These are phyloP conservation scores for Tokudaia tokunoshimensis DNA, from an alignment of 2,797 vertebrate species.

Conservation along the genomic window DNA sequence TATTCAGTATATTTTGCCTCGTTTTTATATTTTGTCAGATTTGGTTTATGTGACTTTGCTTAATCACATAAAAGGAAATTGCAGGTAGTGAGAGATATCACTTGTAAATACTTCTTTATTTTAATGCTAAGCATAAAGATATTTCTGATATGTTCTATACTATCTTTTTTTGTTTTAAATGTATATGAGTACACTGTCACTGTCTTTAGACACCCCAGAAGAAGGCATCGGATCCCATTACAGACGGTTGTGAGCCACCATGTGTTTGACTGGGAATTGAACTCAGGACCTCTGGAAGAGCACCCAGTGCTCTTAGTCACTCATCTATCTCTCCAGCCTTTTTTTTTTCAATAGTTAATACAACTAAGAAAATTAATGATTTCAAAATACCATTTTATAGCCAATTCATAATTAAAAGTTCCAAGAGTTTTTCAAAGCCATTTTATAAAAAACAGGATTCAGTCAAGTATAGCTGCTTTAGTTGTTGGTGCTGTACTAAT, in stretches of 20 bases:
- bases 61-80: constrained; percentile 47
- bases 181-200: no score
- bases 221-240: neutral
- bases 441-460: constrained; percentile 16
- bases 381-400: constrained; percentile 20
- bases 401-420: neutral
- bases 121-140: neutral
- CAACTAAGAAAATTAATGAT: constrained; percentile 42
- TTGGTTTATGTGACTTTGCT: constrained; percentile 51
- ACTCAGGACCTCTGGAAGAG: neutral
- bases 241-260: neutral
- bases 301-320: neutral
- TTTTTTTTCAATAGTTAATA: constrained; percentile 4
- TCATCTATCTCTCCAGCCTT: neutral
- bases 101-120: constrained; percentile 43
- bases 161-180: neutral
- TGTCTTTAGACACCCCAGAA: neutral
- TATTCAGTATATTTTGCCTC: constrained; percentile 17
- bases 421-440: neutral
- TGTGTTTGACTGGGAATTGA: neutral
- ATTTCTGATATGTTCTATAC: neutral
- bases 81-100: neutral
- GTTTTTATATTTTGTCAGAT: constrained; percentile 39
- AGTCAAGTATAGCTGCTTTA: constrained; percentile 16
- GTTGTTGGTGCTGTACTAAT: constrained; percentile 1